Evolutionary conservation across 30 jellyfish, hydroid and myxozoan genomes (phyloP).

Genomic region (Turritopsis rubra): DNA sequence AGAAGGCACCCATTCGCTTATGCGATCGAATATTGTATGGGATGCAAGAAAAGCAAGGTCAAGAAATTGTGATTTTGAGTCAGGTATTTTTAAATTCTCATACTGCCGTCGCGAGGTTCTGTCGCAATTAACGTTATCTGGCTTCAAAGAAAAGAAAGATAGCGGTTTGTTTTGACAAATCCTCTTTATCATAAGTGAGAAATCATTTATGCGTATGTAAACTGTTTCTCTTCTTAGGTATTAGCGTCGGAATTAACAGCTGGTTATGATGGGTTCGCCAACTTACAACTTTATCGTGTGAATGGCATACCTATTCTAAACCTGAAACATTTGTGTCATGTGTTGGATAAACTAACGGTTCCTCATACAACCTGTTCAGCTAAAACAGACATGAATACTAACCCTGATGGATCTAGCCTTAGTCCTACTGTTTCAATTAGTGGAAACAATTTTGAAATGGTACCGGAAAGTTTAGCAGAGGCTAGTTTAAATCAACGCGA

Average conservation of each 20-base stretch:
- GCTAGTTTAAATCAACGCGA: conserved; percentile 3
- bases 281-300: conserved; percentile 58
- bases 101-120: no score
- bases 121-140: no score
- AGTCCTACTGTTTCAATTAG: background rate
- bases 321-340: conserved; percentile 51
- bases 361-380: conserved; percentile 39
- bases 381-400: background rate
- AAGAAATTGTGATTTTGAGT: conserved; percentile 59
- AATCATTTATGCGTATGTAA: background rate
- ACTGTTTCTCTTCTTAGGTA: conserved; percentile 27
- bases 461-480: background rate
- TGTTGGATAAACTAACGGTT: conserved; percentile 35
- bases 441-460: background rate
- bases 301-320: conserved; percentile 61
- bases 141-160: background rate
- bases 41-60: conserved; percentile 38
- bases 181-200: no score
- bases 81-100: conserved; percentile 46
- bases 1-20: conserved; percentile 54
- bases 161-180: no score
- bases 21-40: conserved; percentile 60
- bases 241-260: conserved; percentile 73
- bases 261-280: conserved; percentile 57
- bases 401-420: background rate